phyloP scores from a whole-genome alignment of 2,113 vertebrate species.

The Polypterus bichir region DNA sequence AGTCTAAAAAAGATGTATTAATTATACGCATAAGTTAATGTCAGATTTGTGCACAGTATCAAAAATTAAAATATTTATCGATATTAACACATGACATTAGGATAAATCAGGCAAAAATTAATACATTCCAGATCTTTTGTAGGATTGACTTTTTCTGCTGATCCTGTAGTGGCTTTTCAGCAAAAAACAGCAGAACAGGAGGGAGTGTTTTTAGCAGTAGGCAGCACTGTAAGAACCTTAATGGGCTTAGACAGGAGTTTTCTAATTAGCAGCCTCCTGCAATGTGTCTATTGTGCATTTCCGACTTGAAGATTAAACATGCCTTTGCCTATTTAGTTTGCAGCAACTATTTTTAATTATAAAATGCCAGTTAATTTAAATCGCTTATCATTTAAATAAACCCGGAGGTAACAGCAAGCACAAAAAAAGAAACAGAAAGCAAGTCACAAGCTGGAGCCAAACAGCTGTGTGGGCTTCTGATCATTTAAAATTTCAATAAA shows the following conservation, averaged over 20 bases:
- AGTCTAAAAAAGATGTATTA: no score
- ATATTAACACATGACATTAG: no score
- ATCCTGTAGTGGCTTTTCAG: conserved; percentile 1
- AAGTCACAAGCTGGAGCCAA: neutral
- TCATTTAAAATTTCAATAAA: no score
- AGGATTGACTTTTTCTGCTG: neutral
- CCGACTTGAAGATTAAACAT: conserved; percentile 5
- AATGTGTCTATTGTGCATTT: conserved; percentile 5
- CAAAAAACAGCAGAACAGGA: neutral
- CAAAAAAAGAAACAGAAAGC: neutral
- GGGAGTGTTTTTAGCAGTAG: neutral
- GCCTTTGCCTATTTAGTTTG: neutral
- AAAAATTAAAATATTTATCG: no score
- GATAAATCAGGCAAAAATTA: no score
- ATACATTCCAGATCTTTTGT: no score
- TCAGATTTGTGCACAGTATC: no score
- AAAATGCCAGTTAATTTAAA: conserved; percentile 3
- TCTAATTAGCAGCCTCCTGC: conserved; percentile 6
- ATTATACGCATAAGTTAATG: no score
- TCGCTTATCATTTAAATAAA: conserved; percentile 9
- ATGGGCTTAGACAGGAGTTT: conserved; percentile 10
- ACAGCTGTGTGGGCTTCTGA: no score
- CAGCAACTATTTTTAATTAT: conserved; percentile 1
- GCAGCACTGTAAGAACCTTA: conserved; percentile 1
- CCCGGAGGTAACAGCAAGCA: neutral